phyloP scores from a whole-genome alignment of 2,113 vertebrate genomes.

The Saguinus midas region DNA sequence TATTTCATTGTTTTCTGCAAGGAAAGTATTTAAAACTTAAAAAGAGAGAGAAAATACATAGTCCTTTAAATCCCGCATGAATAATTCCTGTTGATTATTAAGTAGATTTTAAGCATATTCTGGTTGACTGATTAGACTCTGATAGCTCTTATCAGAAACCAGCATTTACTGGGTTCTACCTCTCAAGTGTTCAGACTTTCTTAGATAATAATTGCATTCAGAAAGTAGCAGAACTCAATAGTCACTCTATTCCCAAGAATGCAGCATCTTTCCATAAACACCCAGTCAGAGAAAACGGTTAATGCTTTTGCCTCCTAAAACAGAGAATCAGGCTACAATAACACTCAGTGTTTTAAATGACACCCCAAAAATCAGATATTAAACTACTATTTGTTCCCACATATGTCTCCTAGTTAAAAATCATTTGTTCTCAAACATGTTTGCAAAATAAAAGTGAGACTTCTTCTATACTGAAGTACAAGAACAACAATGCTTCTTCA shows the following conservation, averaged over 20 bases:
- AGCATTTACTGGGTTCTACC: neutral
- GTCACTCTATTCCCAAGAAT: neutral
- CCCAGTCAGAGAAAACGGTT: neutral
- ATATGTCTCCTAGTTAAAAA: neutral
- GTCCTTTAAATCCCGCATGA: neutral
- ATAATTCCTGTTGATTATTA: neutral
- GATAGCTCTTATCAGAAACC: neutral
- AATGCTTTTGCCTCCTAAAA: conserved; percentile 18
- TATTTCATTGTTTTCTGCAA: conserved; percentile 1
- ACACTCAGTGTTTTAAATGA: conserved; percentile 5
- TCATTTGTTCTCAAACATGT: conserved; percentile 14
- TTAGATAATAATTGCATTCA: neutral
- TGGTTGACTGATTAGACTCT: neutral
- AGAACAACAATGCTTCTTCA: neutral
- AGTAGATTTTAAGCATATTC: conserved; percentile 39
- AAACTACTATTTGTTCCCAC: neutral
- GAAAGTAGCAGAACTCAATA: neutral
- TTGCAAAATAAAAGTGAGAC: conserved; percentile 47
- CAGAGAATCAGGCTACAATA: rapidly evolving
- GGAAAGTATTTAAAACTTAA: conserved; percentile 19
- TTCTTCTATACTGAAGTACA: conserved; percentile 19
- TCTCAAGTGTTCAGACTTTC: neutral
- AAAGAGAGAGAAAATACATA: neutral
- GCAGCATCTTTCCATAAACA: neutral
- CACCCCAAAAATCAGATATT: neutral